Evolutionary conservation across 2,113 vertebrate genomes (phyloP).

Genomic region (Girardinichthys multiradiatus): DNA sequence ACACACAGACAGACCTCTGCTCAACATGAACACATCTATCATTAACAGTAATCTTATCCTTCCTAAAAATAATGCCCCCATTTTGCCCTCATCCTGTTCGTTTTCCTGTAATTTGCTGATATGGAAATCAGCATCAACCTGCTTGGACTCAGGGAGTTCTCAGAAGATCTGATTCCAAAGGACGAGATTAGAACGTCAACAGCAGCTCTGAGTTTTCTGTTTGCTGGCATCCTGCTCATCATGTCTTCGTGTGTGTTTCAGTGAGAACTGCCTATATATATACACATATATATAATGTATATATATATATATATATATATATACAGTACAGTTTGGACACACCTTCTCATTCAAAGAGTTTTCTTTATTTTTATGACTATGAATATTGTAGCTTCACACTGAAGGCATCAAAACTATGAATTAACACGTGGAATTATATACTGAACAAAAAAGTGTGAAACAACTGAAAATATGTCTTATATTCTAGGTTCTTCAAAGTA

Average conservation of each 20-base stretch:
- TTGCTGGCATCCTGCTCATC: slow-evolving; percentile 1
- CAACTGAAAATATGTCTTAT: too few species aligned
- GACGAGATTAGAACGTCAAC: slow-evolving; percentile 25
- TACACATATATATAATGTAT: too few species aligned
- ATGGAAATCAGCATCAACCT: slow-evolving; percentile 23
- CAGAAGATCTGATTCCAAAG: slow-evolving; percentile 10
- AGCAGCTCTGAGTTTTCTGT: neutral
- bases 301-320: too few species aligned
- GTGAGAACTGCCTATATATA: too few species aligned
- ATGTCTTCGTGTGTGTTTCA: neutral
- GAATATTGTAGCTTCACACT: too few species aligned
- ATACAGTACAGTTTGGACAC: too few species aligned
- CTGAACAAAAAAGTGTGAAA: too few species aligned
- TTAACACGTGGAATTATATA: too few species aligned
- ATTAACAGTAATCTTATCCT: slow-evolving; percentile 48
- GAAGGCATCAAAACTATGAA: too few species aligned
- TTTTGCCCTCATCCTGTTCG: neutral
- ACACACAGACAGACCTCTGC: slow-evolving; percentile 9
- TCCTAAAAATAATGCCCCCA: slow-evolving; percentile 37
- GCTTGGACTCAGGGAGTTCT: slow-evolving; percentile 18
- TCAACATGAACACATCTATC: slow-evolving; percentile 44
- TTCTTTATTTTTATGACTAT: too few species aligned
- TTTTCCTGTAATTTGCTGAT: slow-evolving; percentile 59
- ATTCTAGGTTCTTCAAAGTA: too few species aligned
- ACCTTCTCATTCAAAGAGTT: too few species aligned